These are phyloP conservation scores for Naso thynnoides DNA, from an alignment of 2,797 vertebrate genomes.

Conservation along the genomic window DNA sequence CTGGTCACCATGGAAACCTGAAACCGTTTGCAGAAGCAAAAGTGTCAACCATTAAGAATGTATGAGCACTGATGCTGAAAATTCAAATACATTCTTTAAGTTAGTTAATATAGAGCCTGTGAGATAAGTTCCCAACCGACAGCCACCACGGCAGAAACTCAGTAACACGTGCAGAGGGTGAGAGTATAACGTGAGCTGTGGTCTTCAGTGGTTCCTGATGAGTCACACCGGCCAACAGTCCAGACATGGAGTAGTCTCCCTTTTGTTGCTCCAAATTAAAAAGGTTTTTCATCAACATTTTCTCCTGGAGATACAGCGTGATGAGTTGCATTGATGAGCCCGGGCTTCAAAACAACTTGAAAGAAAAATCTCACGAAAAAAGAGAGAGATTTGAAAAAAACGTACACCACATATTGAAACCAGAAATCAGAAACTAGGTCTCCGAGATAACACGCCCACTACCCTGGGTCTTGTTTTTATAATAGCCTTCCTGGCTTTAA, in stretches of 20 bases:
- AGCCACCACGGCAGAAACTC: background rate
- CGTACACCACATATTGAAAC: conserved; percentile 2
- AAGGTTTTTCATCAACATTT: conserved; percentile 42
- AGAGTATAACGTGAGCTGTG: background rate
- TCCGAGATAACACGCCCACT: conserved; percentile 33
- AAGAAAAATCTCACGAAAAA: conserved; percentile 33
- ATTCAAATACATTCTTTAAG: background rate
- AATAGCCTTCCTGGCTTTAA: conserved; percentile 67
- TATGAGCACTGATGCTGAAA: background rate
- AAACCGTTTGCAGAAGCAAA: too few species aligned
- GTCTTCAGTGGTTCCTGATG: conserved; percentile 20
- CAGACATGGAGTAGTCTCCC: conserved; percentile 11
- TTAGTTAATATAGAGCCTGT: conserved; percentile 13
- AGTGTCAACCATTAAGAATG: too few species aligned
- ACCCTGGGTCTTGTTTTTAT: conserved; percentile 52
- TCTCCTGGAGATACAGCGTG: conserved; percentile 28
- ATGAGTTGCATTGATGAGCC: conserved; percentile 51
- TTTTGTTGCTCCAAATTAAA: conserved; percentile 65
- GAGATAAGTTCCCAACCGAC: background rate
- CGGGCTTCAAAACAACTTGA: conserved; percentile 48
- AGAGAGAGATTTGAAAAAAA: background rate
- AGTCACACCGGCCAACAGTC: conserved; percentile 11
- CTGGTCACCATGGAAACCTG: too few species aligned
- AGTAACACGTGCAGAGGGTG: background rate
- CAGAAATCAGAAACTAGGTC: conserved; percentile 55